Evolutionary conservation across 2,113 vertebrate genomes (phyloP).

Genomic region (Mormyrus lacerda): DNA sequence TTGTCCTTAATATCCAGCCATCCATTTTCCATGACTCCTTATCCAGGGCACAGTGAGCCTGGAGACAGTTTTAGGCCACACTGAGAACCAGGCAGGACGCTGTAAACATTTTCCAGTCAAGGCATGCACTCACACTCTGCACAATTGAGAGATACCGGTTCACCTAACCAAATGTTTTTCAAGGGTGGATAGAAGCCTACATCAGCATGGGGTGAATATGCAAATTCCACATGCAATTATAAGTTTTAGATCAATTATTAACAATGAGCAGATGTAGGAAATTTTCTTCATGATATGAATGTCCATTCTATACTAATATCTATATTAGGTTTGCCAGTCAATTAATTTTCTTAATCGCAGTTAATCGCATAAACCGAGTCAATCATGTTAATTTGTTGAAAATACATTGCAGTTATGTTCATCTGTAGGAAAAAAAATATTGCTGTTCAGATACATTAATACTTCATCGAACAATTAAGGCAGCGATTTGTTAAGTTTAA

Average conservation of each 20-base stretch:
- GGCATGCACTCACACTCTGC: background rate
- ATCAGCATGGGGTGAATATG: background rate
- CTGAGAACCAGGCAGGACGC: background rate
- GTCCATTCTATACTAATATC: background rate
- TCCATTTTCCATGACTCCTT: background rate
- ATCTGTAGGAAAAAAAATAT: background rate
- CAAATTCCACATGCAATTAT: background rate
- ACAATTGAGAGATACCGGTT: background rate
- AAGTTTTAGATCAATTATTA: background rate
- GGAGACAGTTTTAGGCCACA: background rate
- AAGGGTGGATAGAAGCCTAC: background rate
- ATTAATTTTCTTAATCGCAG: background rate
- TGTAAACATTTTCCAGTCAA: background rate
- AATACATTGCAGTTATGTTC: background rate
- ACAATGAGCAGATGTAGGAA: background rate
- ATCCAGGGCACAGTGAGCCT: background rate
- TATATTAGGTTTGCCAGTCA: background rate
- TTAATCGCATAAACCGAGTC: background rate
- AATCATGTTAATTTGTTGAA: background rate
- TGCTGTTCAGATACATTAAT: background rate
- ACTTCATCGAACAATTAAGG: background rate
- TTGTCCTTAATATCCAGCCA: background rate
- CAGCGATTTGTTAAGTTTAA: background rate
- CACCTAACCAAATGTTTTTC: background rate
- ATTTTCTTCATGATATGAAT: background rate